Evolutionary conservation across 2,888 invertebrate species (phyloP).

Genomic region (Papilio protenor): DNA sequence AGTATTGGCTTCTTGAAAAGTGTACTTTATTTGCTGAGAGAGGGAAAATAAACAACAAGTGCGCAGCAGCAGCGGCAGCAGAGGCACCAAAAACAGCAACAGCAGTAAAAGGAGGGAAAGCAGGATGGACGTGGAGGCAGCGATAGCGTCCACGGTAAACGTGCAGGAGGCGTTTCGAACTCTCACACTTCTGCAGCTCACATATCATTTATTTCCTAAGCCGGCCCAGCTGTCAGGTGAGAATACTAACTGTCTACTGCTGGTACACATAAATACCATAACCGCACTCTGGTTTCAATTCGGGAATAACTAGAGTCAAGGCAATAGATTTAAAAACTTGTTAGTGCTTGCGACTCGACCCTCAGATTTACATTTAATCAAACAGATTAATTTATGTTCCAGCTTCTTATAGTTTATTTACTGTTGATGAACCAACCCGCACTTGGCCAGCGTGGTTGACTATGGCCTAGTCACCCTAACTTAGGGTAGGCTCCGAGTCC

Average conservation of each 20-base stretch:
- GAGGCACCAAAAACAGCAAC: background rate
- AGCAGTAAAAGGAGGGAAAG: no score
- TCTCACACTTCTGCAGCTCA: background rate
- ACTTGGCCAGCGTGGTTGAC: no score
- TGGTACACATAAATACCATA: no score
- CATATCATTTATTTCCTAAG: slow-evolving; percentile 2
- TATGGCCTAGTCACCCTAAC: no score
- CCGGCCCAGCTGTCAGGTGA: background rate
- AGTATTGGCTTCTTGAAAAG: background rate
- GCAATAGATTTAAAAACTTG: background rate
- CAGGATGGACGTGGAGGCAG: slow-evolving; percentile 2
- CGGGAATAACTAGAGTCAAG: background rate
- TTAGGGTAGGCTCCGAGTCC: no score
- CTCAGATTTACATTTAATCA: background rate
- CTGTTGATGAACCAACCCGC: background rate
- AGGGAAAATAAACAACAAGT: no score
- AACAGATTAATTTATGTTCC: background rate
- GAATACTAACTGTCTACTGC: no score
- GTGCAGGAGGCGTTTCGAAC: slow-evolving; percentile 7
- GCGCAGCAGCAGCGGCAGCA: background rate
- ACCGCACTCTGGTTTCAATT: background rate
- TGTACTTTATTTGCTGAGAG: background rate
- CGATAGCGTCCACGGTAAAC: background rate
- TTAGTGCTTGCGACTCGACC: background rate
- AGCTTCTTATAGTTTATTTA: no score